phyloP scores from a whole-genome alignment of 1,140 invertebrate species.

The Argopecten irradians region DNA sequence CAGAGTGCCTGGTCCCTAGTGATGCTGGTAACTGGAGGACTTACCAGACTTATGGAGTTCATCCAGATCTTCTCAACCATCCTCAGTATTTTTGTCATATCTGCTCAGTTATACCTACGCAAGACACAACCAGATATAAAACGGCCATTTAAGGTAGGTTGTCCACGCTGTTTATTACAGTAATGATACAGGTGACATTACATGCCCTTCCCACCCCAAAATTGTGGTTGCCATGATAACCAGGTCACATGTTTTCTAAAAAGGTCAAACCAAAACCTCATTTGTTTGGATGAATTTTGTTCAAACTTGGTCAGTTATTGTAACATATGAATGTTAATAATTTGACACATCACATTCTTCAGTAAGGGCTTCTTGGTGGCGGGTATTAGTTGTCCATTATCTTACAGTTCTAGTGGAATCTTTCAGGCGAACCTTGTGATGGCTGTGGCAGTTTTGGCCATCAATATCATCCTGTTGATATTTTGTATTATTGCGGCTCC shows the following conservation, averaged over 20 bases:
- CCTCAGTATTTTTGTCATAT: conserved; percentile 93
- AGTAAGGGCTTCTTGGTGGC: no score
- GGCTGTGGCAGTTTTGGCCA: conserved; percentile 55
- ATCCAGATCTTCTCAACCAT: conserved; percentile 64
- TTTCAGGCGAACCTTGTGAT: conserved; percentile 61
- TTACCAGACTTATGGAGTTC: conserved; percentile 62
- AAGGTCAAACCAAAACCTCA: conserved; percentile 85
- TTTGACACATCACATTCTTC: neutral
- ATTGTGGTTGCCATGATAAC: no score
- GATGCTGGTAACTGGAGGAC: conserved; percentile 61
- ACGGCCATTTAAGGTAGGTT: conserved; percentile 91
- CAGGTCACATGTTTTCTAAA: no score
- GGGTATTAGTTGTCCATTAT: no score
- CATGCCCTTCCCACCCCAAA: no score
- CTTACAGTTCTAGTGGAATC: neutral
- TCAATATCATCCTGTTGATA: conserved; percentile 61
- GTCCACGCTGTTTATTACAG: no score
- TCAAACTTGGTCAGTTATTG: neutral
- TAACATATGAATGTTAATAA: neutral
- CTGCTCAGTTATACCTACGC: conserved; percentile 92
- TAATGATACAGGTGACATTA: no score
- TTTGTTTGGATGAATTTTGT: neutral
- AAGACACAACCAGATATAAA: conserved; percentile 90
- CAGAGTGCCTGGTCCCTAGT: conserved; percentile 58
- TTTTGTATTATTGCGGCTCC: conserved; percentile 82